Conservation (phyloP, 1,140 invertebrate species). For the Tetramorium simillimum region DNA sequence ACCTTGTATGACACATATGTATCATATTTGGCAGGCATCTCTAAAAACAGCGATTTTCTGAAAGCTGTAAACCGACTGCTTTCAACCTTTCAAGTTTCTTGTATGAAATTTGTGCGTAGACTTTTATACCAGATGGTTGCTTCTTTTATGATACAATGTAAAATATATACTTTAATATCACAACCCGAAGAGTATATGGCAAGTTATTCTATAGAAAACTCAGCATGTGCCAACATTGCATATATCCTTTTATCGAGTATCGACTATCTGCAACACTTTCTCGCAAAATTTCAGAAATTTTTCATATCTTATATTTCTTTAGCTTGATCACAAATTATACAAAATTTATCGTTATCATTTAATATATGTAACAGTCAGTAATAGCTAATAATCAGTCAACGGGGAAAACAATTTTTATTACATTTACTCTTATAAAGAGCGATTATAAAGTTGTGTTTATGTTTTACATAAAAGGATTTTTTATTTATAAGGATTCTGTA, state of each 20-base stretch:
- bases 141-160: background rate
- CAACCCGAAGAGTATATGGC: background rate
- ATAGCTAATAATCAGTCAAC: background rate
- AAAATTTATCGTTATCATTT: background rate
- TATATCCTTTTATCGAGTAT: background rate
- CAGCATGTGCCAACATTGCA: background rate
- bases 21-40: background rate
- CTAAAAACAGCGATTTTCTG: background rate
- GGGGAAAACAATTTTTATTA: background rate
- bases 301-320: background rate
- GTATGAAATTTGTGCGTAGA: background rate
- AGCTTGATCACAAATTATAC: background rate
- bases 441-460: background rate
- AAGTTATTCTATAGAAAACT: slow-evolving; percentile 4
- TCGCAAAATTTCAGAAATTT: background rate
- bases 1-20: too few relatives aligned
- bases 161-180: slow-evolving; percentile 3
- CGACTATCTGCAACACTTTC: background rate
- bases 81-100: slow-evolving; percentile 8
- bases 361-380: background rate
- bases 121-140: background rate
- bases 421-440: background rate
- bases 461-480: background rate
- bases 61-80: background rate
- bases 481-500: background rate